These are phyloP conservation scores for Emydoidea blandingii DNA, from an alignment of 2,797 vertebrate genomes.

Conservation along the genomic window DNA sequence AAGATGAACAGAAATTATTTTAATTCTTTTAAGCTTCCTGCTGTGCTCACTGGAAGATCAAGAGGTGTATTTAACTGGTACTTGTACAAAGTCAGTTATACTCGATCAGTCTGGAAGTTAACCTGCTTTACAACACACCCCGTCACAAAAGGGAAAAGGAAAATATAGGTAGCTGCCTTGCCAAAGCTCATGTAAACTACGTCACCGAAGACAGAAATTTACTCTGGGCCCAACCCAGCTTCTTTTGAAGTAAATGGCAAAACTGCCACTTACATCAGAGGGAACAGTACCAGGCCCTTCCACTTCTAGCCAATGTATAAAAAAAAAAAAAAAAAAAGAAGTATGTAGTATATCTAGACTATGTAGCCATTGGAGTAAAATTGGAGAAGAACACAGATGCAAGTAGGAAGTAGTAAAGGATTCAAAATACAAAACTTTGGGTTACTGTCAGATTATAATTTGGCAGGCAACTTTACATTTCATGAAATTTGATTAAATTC, in stretches of 20 bases:
- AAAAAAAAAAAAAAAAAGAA: not conserved
- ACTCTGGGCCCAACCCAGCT: conserved; percentile 17
- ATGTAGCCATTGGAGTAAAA: conserved; percentile 19
- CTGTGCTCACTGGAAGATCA: conserved; percentile 8
- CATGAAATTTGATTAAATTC: conserved; percentile 37
- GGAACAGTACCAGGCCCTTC: conserved; percentile 10
- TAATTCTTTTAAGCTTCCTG: not conserved
- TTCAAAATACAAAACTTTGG: conserved; percentile 29
- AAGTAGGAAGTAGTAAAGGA: conserved; percentile 48
- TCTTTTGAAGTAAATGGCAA: conserved; percentile 40
- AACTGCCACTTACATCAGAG: conserved; percentile 14
- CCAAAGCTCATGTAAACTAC: conserved; percentile 26
- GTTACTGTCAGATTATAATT: conserved; percentile 55
- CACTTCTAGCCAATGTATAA: conserved; percentile 45
- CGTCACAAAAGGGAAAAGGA: conserved; percentile 53
- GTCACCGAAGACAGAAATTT: conserved; percentile 24
- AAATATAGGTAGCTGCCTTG: conserved; percentile 52
- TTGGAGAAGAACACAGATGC: conserved; percentile 24
- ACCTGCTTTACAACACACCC: conserved; percentile 11
- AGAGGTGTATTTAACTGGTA: not conserved
- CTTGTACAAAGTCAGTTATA: conserved; percentile 17
- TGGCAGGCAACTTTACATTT: conserved; percentile 66
- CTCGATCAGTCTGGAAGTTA: conserved; percentile 41
- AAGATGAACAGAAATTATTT: conserved; percentile 64
- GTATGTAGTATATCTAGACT: conserved; percentile 32